A percentile compares a stretch with the other conserved stretches of the same genome.
phyloP scores from a whole-genome alignment of 2,797 vertebrate species.

The Menidia menidia region DNA sequence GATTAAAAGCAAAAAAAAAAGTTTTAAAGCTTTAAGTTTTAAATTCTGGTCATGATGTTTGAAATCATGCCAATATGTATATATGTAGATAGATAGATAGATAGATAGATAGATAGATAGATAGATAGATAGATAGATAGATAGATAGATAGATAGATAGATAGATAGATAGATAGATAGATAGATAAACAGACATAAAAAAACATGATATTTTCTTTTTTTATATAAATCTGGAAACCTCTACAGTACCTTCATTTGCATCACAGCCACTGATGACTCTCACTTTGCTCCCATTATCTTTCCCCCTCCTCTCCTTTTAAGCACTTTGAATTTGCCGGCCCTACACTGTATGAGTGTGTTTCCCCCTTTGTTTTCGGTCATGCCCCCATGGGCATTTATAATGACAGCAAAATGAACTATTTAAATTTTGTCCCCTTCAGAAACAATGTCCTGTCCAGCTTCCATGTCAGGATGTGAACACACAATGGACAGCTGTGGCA shows the following conservation, averaged over 20 bases:
- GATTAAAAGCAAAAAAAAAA: too few relatives aligned
- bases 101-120: too few relatives aligned
- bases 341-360: not conserved
- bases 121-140: too few relatives aligned
- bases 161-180: too few relatives aligned
- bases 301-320: not conserved
- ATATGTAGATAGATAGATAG: too few relatives aligned
- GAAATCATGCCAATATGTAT: too few relatives aligned
- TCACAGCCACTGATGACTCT: not conserved
- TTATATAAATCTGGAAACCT: not conserved
- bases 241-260: not conserved
- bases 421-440: constrained; percentile 18
- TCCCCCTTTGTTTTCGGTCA: not conserved
- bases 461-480: constrained; percentile 40
- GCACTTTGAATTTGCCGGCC: not conserved
- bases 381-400: not conserved
- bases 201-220: too few relatives aligned
- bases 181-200: too few relatives aligned
- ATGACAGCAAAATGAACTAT: constrained; percentile 21
- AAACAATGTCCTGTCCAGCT: constrained; percentile 37
- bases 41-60: too few relatives aligned
- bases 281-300: not conserved
- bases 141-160: too few relatives aligned
- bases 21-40: too few relatives aligned
- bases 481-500: constrained; percentile 11